Evolutionary conservation across 2,888 invertebrate species (phyloP).

Genomic region (Fabriciana adippe): DNA sequence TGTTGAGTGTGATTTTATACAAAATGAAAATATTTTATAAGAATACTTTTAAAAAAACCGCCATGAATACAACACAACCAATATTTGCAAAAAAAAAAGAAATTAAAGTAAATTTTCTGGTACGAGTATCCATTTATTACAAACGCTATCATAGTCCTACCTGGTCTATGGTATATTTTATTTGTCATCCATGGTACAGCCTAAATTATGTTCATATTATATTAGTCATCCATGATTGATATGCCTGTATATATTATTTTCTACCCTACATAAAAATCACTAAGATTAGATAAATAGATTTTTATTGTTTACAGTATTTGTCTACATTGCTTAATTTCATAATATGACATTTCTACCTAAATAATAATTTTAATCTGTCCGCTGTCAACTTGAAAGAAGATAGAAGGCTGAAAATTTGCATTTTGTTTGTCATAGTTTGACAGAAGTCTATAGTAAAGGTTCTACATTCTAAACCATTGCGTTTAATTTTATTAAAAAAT

Average conservation of each 20-base stretch:
- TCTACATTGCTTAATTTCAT: too few species aligned
- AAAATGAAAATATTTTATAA: not conserved
- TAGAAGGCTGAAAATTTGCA: not conserved
- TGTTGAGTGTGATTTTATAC: too few species aligned
- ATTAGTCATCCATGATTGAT: too few species aligned
- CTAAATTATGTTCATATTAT: too few species aligned
- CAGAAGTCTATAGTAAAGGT: conserved; percentile 12
- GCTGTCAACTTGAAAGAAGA: conserved; percentile 1
- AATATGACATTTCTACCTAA: not conserved
- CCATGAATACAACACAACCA: not conserved
- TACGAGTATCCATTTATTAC: not conserved
- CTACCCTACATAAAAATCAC: too few species aligned
- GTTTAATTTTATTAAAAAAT: conserved; percentile 1
- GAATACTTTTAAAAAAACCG: conserved; percentile 2
- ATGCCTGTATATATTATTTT: too few species aligned
- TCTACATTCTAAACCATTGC: conserved; percentile 19
- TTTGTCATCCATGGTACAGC: too few species aligned
- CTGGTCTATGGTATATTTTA: too few species aligned
- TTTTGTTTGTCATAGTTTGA: conserved; percentile 15
- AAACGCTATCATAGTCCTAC: conserved; percentile 5
- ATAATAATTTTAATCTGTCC: not conserved
- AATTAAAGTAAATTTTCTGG: not conserved
- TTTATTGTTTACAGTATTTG: too few species aligned
- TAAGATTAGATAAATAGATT: too few species aligned
- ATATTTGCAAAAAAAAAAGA: not conserved